Evolutionary conservation across 2,113 vertebrate genomes (phyloP).

Genomic region (Myotis yumanensis): DNA sequence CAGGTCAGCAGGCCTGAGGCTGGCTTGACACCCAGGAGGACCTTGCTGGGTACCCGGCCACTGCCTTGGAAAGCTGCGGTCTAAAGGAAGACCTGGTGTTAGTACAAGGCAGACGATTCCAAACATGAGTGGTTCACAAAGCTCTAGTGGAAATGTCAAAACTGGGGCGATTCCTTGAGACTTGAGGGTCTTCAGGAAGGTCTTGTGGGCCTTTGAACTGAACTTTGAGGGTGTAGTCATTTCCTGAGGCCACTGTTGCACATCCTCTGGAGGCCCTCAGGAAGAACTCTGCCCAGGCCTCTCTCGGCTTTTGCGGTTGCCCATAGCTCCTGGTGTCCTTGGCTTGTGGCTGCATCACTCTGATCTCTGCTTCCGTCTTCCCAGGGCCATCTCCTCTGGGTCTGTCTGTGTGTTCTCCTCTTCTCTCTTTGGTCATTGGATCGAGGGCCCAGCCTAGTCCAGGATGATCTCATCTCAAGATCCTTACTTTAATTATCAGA

Average conservation of each 20-base stretch:
- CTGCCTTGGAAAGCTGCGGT: rapidly evolving
- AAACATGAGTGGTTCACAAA: rapidly evolving
- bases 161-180: not conserved
- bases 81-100: not conserved
- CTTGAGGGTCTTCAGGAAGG: not conserved
- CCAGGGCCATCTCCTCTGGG: rapidly evolving
- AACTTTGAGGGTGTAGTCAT: not conserved
- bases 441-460: not conserved
- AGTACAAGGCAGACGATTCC: rapidly evolving
- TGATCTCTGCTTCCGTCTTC: not conserved
- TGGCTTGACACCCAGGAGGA: rapidly evolving
- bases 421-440: not conserved
- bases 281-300: rapidly evolving
- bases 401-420: not conserved
- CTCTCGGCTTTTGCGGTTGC: not conserved
- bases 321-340: rapidly evolving
- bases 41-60: rapidly evolving
- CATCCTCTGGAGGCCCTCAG: not conserved
- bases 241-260: not conserved
- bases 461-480: not conserved
- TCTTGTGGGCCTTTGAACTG: not conserved
- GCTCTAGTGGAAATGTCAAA: rapidly evolving
- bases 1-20: not conserved
- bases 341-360: rapidly evolving
- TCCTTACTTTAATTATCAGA: not conserved